Evolutionary conservation across 1,140 invertebrate genomes (phyloP), one percentile per base, ranked within the genome.

Genomic region (Macrotrachela quadricornifera): DNA sequence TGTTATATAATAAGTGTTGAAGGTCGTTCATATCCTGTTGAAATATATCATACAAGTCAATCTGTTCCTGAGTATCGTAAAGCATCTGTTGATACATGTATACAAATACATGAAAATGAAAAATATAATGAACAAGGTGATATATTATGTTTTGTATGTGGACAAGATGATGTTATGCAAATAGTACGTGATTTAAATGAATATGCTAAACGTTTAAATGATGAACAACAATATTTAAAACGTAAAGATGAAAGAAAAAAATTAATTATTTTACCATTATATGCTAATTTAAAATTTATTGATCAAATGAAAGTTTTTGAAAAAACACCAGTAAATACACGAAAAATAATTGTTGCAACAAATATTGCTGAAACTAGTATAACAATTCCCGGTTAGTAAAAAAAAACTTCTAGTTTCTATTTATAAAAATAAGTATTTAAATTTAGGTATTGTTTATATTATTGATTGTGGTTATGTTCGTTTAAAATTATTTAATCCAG

Each of bases 401-500:
- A n/a, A n/a, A n/a, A n/a, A n/a, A n/a, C n/a, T n/a, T n/a, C n/a
- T n/a, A n/a, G n/a, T n/a, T n/a, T n/a, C n/a, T n/a, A n/a, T n/a
- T n/a, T n/a, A n/a, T n/a, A n/a, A n/a, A n/a, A n/a, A n/a, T n/a
- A n/a, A n/a, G n/a, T n/a, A n/a, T n/a, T n/a, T n/a, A n/a, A n/a
- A n/a, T n/a, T n/a, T 79, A 48, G 87, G 88, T 41, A 82, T 99
- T 59, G 78, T 81, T 56, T 91, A 88, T 52, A 63, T 95, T 46
- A 78, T 96, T 49, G 92, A 97, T 66, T 81, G 83, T 70, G 92
- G 92, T 1, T 97, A 90, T 72, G 84, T 90, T n/a, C 97, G 96
- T 73, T 66, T 91, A 48, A 80, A 82, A 37, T 88, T 83, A 73
- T 91, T 82, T 63, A 85, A 92, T 63, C 74, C 79, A 0, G 75